Conservation (phyloP, 1,140 invertebrate genomes). For the Drosophila lini region DNA sequence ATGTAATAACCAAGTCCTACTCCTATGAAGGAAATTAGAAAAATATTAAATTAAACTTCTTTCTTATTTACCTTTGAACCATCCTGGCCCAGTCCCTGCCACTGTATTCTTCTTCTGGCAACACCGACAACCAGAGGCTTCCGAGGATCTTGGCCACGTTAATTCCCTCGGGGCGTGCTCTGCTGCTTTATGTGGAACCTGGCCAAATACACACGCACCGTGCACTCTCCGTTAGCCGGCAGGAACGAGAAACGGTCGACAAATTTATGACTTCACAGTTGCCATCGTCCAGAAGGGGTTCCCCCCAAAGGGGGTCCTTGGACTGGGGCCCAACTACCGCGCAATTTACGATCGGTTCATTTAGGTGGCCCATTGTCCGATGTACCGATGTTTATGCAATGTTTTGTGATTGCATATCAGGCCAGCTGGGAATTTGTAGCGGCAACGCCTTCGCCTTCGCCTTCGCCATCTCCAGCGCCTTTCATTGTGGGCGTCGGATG, state of each 20-base stretch:
- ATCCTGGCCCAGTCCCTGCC: background rate
- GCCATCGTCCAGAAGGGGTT: conserved; percentile 1
- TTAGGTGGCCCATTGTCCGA: conserved; percentile 77
- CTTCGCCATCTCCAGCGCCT: conserved; percentile 28
- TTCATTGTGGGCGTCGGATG: conserved; percentile 58
- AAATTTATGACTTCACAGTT: conserved; percentile 76
- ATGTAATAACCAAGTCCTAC: background rate
- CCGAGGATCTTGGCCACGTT: conserved; percentile 46
- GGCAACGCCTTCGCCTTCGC: conserved; percentile 41
- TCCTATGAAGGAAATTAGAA: background rate
- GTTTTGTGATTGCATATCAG: conserved; percentile 75
- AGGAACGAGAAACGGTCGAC: conserved; percentile 26
- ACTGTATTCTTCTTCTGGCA: background rate
- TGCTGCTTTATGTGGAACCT: conserved; percentile 28
- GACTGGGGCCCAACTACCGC: conserved; percentile 60
- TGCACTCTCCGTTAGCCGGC: conserved; percentile 35
- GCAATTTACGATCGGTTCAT: conserved; percentile 75
- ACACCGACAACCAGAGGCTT: background rate
- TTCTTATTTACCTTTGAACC: background rate
- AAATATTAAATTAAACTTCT: background rate
- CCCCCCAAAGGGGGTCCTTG: conserved; percentile 39
- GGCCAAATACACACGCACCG: conserved; percentile 34
- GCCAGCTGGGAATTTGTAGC: conserved; percentile 71
- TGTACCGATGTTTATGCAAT: conserved; percentile 71
- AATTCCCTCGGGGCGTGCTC: conserved; percentile 40